These are phyloP conservation scores for Podiceps cristatus DNA, from an alignment of 2,113 vertebrate genomes.

Conservation along the genomic window DNA sequence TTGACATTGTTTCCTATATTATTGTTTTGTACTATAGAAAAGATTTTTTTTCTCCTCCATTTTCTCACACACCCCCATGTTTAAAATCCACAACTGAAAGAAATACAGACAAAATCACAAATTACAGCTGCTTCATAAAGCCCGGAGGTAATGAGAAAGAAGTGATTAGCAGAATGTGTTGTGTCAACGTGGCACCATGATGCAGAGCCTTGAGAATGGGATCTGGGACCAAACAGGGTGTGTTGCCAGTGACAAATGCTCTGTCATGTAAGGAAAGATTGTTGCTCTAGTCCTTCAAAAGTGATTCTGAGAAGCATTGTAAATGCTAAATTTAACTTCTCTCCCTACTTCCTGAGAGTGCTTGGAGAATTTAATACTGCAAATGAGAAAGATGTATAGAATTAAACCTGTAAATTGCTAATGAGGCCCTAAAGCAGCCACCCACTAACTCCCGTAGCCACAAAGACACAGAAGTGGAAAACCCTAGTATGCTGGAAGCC, in stretches of 20 bases:
- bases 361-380: slow-evolving; percentile 30
- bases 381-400: slow-evolving; percentile 53
- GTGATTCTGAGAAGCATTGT: neutral
- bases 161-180: neutral
- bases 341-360: neutral
- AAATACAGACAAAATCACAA: neutral
- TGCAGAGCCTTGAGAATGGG: neutral
- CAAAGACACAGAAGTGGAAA: neutral
- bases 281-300: neutral
- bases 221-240: neutral
- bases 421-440: slow-evolving; percentile 54
- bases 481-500: neutral
- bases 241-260: neutral
- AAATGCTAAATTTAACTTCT: neutral
- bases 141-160: neutral
- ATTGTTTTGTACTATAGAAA: neutral
- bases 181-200: neutral
- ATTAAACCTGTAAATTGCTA: slow-evolving; percentile 40
- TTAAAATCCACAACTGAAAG: neutral
- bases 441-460: neutral
- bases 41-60: neutral
- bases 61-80: neutral
- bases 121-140: neutral
- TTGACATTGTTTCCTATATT: neutral
- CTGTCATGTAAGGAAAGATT: neutral